A percentile compares a stretch with the other conserved stretches of the same genome.
phyloP scores from a whole-genome alignment of 2,797 vertebrate species.

The Sternarchorhynchus goeldii region DNA sequence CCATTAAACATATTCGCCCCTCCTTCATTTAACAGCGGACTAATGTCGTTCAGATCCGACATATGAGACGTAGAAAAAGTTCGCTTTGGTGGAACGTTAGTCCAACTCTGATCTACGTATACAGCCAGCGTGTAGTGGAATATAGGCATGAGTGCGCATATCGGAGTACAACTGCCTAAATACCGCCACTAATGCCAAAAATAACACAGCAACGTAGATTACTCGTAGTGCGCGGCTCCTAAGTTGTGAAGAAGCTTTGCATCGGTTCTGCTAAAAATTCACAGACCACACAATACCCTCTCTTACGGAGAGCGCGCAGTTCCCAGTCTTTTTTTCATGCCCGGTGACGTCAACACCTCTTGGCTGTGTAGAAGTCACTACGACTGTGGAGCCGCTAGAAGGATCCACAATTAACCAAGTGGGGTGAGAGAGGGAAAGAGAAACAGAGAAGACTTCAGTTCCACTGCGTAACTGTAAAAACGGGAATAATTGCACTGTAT shows the following conservation, averaged over 20 bases:
- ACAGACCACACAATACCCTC: no score
- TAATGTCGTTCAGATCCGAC: neutral
- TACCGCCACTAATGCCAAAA: no score
- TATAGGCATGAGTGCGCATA: no score
- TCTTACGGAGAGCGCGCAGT: no score
- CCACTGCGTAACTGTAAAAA: constrained; percentile 25
- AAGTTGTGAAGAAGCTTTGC: no score
- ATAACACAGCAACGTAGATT: no score
- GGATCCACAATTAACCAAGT: constrained; percentile 24
- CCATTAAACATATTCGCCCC: constrained; percentile 31
- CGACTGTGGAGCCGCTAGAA: constrained; percentile 12
- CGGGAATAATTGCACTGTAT: constrained; percentile 41
- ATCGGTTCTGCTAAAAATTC: neutral
- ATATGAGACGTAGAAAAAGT: no score
- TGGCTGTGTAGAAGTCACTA: constrained; percentile 56
- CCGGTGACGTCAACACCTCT: constrained; percentile 63
- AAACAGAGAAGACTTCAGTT: constrained; percentile 21
- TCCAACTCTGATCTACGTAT: no score
- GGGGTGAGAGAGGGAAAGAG: neutral
- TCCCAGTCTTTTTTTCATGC: constrained; percentile 6
- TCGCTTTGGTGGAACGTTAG: no score
- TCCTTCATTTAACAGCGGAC: constrained; percentile 7
- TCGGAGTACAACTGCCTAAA: no score
- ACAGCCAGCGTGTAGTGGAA: no score
- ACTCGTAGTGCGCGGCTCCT: no score